Percentiles rank a stretch among this genome's conserved stretches.
Conservation (phyloP, 2,888 invertebrate species). For the Brenthis daphne region DNA sequence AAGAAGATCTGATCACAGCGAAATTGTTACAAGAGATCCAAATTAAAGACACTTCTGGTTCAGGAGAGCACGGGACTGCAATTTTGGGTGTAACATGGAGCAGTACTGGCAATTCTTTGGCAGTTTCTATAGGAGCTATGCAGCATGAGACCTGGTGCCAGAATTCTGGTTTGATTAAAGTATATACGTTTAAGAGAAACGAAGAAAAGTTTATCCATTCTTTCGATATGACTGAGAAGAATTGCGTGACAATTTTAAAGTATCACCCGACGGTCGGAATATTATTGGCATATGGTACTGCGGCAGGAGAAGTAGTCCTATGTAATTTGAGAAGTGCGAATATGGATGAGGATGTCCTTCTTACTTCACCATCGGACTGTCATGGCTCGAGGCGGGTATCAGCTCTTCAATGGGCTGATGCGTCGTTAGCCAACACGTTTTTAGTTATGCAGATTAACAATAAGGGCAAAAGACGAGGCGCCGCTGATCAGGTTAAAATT, state of each 20-base stretch:
- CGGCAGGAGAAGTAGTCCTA: conserved; percentile 66
- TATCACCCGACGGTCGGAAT: conserved; percentile 63
- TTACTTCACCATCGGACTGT: conserved; percentile 59
- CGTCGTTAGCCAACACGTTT: conserved; percentile 54
- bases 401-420: conserved; percentile 62
- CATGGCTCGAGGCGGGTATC: conserved; percentile 64
- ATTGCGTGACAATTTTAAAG: conserved; percentile 61
- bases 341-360: conserved; percentile 48
- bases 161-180: conserved; percentile 61
- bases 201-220: conserved; percentile 67
- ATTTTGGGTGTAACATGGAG: conserved; percentile 65
- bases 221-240: conserved; percentile 64
- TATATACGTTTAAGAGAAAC: conserved; percentile 68
- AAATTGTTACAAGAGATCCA: conserved; percentile 64
- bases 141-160: conserved; percentile 71
- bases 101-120: conserved; percentile 64
- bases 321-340: conserved; percentile 54
- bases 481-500: conserved; percentile 56
- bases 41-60: conserved; percentile 51
- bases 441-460: conserved; percentile 60
- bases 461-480: conserved; percentile 60
- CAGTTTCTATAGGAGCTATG: conserved; percentile 58
- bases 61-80: conserved; percentile 59
- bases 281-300: conserved; percentile 66
- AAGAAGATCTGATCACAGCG: conserved; percentile 58